Evolutionary conservation across 2,113 vertebrate species (phyloP).

Genomic region (Ailurus styani): DNA sequence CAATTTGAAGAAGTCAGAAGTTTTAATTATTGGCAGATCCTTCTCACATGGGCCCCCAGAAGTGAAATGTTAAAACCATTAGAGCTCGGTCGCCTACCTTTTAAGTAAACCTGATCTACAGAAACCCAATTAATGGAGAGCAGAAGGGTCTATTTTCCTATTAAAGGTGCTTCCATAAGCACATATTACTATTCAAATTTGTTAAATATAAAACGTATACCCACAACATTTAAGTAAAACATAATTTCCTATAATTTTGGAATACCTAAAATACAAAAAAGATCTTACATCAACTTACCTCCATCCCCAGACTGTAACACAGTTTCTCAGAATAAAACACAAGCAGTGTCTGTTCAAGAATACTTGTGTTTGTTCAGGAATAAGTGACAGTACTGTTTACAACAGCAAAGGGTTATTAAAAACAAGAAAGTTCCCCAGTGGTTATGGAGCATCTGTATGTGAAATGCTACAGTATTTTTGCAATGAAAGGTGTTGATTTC

Average conservation of each 20-base stretch:
- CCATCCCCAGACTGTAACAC: background rate
- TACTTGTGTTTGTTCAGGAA: background rate
- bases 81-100: background rate
- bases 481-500: background rate
- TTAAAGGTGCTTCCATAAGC: background rate
- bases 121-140: background rate
- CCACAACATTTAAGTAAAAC: background rate
- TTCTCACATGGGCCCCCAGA: background rate
- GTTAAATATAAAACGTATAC: background rate
- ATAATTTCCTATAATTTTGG: background rate
- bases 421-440: background rate
- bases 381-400: background rate
- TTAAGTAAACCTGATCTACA: background rate
- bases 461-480: background rate
- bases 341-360: background rate
- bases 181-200: background rate
- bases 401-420: background rate
- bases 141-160: background rate
- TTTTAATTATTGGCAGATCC: background rate
- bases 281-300: background rate
- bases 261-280: background rate
- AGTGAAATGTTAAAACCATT: background rate
- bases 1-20: background rate
- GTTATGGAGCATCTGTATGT: background rate
- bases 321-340: background rate